A percentile compares a stretch with the other conserved stretches of the same genome.
phyloP scores from a whole-genome alignment of 2,888 invertebrate genomes.

The Aphodius granarius region DNA sequence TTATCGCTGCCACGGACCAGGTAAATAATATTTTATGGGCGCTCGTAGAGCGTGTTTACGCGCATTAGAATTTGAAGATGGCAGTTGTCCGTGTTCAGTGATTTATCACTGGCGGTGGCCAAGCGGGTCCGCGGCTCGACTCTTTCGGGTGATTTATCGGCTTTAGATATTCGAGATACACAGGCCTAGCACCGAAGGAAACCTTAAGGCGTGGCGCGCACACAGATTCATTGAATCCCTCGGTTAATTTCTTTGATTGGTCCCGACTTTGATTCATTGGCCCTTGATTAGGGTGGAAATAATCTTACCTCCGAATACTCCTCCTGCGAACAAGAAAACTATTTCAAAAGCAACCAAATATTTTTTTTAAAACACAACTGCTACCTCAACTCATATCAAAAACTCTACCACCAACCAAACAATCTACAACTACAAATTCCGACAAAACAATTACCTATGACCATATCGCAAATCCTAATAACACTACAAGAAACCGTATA shows the following conservation, averaged over 20 bases:
- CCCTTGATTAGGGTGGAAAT: constrained; percentile 3
- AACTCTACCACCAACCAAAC: background rate
- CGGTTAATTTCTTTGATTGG: background rate
- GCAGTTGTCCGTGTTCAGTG: constrained; percentile 2
- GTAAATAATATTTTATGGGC: background rate
- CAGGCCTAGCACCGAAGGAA: background rate
- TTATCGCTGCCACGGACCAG: background rate
- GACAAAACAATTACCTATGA: background rate
- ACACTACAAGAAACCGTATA: background rate
- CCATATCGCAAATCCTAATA: background rate
- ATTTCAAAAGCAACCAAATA: constrained; percentile 10
- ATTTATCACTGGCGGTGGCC: background rate
- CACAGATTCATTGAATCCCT: background rate
- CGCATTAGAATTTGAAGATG: constrained; percentile 14
- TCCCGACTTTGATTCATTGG: background rate
- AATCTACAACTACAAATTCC: background rate
- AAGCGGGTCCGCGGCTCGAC: background rate
- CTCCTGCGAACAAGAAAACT: constrained; percentile 18
- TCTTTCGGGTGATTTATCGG: background rate
- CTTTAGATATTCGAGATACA: background rate
- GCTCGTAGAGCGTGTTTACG: constrained; percentile 2
- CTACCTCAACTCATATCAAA: background rate
- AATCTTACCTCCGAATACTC: constrained; percentile 15
- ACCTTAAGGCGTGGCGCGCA: background rate
- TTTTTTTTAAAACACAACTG: background rate